Evolutionary conservation across 2,113 vertebrate genomes (phyloP).

Genomic region (Cardinalis cardinalis): DNA sequence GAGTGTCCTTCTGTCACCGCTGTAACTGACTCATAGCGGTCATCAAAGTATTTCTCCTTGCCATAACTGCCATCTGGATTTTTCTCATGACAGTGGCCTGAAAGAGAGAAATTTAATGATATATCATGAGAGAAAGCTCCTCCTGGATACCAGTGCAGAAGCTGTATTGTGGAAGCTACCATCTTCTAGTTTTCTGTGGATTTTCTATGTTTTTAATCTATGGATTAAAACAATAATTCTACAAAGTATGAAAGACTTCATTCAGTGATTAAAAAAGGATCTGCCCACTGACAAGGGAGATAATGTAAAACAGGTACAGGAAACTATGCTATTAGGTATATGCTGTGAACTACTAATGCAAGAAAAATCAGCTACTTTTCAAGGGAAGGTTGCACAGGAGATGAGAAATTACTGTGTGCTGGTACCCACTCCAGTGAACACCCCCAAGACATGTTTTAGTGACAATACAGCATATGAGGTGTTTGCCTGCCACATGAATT

Average conservation of each 20-base stretch:
- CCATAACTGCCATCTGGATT: conserved; percentile 54
- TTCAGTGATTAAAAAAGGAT: neutral
- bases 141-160: neutral
- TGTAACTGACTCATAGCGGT: conserved; percentile 33
- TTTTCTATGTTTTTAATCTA: neutral
- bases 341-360: neutral
- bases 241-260: neutral
- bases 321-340: neutral
- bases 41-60: conserved; percentile 72
- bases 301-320: neutral
- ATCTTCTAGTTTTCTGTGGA: neutral
- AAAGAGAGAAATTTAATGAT: conserved; percentile 46
- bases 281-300: neutral
- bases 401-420: neutral
- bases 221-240: neutral
- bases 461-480: neutral
- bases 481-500: neutral
- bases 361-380: neutral
- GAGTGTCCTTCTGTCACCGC: conserved; percentile 45
- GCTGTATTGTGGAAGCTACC: neutral
- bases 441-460: neutral
- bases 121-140: neutral
- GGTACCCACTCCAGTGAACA: neutral
- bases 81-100: conserved; percentile 75
- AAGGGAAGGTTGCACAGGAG: neutral